These are phyloP conservation scores for Adelosebastes latens DNA, from an alignment of 2,797 vertebrate genomes.

Conservation along the genomic window DNA sequence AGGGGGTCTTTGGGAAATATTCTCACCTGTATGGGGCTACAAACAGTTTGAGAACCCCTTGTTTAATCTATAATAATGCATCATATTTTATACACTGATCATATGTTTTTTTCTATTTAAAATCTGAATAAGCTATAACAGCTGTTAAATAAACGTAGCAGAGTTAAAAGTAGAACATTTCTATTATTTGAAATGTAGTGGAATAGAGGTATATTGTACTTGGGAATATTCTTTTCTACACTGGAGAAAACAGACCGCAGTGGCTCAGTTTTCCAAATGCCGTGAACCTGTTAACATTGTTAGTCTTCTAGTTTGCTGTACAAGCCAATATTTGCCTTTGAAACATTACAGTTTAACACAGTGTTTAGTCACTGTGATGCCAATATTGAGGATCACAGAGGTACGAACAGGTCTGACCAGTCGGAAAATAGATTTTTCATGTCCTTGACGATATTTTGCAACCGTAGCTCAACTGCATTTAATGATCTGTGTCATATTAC, in stretches of 20 bases:
- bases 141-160: neutral
- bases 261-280: neutral
- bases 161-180: neutral
- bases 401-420: neutral
- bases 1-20: no score
- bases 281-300: neutral
- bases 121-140: neutral
- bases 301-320: neutral
- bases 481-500: conserved; percentile 42
- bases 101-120: neutral
- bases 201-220: neutral
- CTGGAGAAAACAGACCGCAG: neutral
- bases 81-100: neutral
- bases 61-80: neutral
- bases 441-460: conserved; percentile 16
- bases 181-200: no score
- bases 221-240: neutral
- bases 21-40: no score
- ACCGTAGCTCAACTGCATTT: conserved; percentile 1
- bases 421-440: conserved; percentile 28
- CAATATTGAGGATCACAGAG: neutral
- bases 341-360: neutral
- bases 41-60: no score
- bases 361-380: neutral
- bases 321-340: conserved; percentile 14